Percentiles rank a stretch among this genome's conserved stretches.
Conservation (phyloP, 2,888 invertebrate species). For the Linyphia triangularis region DNA sequence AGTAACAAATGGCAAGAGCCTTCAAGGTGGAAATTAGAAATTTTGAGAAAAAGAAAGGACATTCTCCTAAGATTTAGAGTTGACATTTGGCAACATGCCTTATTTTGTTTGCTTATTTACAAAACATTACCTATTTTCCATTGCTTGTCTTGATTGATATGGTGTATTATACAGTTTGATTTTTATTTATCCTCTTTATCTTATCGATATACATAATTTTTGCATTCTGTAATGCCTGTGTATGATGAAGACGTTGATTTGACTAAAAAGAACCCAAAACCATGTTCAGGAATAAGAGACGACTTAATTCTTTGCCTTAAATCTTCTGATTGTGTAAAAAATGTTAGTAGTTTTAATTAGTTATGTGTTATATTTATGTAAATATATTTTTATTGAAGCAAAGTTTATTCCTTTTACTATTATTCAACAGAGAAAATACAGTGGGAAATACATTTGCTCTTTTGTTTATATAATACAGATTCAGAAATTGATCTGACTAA, state of each 20-base stretch:
- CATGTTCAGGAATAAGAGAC: constrained; percentile 58
- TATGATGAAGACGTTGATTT: constrained; percentile 22
- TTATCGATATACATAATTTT: background rate
- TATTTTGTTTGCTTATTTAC: background rate
- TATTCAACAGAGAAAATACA: no score
- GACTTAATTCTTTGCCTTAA: constrained; percentile 47
- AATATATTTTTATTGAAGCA: background rate
- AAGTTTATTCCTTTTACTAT: no score
- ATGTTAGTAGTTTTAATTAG: constrained; percentile 19
- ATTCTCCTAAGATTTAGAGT: no score
- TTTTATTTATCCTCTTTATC: background rate
- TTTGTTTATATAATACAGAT: no score
- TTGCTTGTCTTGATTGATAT: background rate
- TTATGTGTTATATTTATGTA: background rate
- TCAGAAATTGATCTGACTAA: no score
- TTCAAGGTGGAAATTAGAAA: no score
- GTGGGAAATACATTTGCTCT: no score
- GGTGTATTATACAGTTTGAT: background rate
- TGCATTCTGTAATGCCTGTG: constrained; percentile 27
- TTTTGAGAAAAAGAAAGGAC: no score
- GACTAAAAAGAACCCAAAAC: constrained; percentile 18
- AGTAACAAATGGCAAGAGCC: background rate
- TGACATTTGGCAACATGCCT: background rate
- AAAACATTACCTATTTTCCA: background rate
- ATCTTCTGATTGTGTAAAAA: constrained; percentile 54